A percentile compares a stretch with the other conserved stretches of the same genome.
These are phyloP conservation scores for Spilarctia lutea DNA, from an alignment of 2,888 invertebrate species.

Conservation along the genomic window DNA sequence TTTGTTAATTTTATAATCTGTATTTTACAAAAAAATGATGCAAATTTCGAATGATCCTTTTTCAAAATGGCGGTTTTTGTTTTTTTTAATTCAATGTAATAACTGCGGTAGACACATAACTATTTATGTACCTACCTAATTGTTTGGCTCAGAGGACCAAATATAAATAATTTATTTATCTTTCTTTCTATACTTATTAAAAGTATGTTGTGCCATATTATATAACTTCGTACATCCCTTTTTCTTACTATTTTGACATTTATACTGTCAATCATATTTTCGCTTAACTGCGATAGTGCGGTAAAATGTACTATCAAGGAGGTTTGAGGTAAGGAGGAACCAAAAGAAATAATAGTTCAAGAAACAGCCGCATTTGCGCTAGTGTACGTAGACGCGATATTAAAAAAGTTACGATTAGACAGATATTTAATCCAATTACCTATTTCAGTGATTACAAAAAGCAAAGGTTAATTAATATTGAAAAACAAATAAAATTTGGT, in stretches of 20 bases:
- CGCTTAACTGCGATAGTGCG: neutral
- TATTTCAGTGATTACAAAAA: neutral
- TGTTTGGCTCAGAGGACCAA: conserved; percentile 55
- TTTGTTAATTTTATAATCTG: neutral
- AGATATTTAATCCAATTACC: neutral
- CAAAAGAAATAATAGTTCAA: neutral
- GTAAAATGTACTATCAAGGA: neutral
- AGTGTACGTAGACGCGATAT: neutral
- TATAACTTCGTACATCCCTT: conserved; percentile 30
- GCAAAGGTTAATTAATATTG: neutral
- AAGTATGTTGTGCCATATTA: conserved; percentile 47
- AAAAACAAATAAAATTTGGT: neutral
- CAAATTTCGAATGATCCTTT: neutral
- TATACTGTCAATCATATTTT: conserved; percentile 17
- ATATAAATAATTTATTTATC: conserved; percentile 32
- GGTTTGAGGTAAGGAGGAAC: neutral
- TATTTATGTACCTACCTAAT: neutral
- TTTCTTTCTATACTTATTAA: conserved; percentile 21
- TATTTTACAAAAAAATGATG: neutral
- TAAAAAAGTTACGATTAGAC: neutral
- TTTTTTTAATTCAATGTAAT: no score
- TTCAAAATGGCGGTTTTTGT: no score
- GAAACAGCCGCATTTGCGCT: neutral
- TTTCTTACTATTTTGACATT: conserved; percentile 33
- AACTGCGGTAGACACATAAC: neutral